A percentile compares a stretch with the other conserved stretches of the same genome.
phyloP scores from a whole-genome alignment of 2,888 invertebrate genomes.

The Brachypterus glaber region DNA sequence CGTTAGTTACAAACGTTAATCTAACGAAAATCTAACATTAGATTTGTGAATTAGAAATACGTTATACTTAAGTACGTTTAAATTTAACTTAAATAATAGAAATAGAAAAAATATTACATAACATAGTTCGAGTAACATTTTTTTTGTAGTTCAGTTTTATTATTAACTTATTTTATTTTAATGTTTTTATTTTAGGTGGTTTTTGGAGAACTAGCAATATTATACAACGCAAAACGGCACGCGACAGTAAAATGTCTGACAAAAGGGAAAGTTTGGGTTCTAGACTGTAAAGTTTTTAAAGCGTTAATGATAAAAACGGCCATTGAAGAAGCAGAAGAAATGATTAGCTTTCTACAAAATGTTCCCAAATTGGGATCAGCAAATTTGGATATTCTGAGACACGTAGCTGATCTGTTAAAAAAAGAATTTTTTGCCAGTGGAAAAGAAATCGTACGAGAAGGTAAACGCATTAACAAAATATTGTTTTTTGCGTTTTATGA shows the following conservation, averaged over 20 bases:
- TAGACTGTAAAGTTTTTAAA: conserved; percentile 79
- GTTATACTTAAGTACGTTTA: too few relatives aligned
- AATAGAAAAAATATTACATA: too few relatives aligned
- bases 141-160: too few relatives aligned
- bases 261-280: conserved; percentile 78
- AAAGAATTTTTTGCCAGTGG: conserved; percentile 75
- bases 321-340: conserved; percentile 73
- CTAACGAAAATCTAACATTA: too few relatives aligned
- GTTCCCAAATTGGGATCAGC: conserved; percentile 69
- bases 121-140: too few relatives aligned
- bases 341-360: conserved; percentile 71
- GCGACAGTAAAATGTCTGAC: conserved; percentile 76
- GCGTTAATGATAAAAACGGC: conserved; percentile 82
- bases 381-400: conserved; percentile 58
- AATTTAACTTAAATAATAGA: too few relatives aligned
- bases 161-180: too few relatives aligned
- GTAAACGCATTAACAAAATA: conserved; percentile 66
- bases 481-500: too few relatives aligned
- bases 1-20: too few relatives aligned
- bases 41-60: too few relatives aligned
- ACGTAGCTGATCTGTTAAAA: conserved; percentile 79
- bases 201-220: conserved; percentile 66
- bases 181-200: conserved; percentile 45
- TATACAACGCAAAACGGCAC: conserved; percentile 70
- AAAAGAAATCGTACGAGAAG: conserved; percentile 73